Base-by-base conservation (phyloP, 2,888 invertebrate genomes). In the Strigamia transsilvanica region DNA sequence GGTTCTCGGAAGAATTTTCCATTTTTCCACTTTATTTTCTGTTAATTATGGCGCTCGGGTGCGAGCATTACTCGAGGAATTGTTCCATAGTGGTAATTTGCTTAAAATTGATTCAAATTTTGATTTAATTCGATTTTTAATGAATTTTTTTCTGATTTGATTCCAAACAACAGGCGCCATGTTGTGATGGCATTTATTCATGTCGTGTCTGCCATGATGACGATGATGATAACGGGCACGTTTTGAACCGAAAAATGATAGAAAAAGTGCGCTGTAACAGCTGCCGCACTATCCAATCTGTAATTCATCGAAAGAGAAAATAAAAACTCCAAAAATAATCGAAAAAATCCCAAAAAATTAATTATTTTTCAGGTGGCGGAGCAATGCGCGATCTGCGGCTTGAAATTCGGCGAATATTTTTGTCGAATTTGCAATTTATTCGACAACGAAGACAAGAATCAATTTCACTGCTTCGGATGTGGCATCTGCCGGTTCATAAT, bases 161-260 rank as follows among this genome's bases (percentile, higher is more conserved):
- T 18, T 56, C 18, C n/a, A n/a, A n/a, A 4, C 5, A 46, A 46
- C 18, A 66, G 66, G 15, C 27, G 7, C 66, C 66, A 27, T 66
- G 66, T 66, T 66, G 66, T 15, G 92, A 93, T 86, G 94, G 94
- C 88, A 92, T 94, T 12, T 96, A 96, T 88, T 93, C 93, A 84
- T 96, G 96, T 87, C 92, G 96, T 41, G 94, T 96, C 87, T 96
- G 96, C 86, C 96, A 97, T 85, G 95, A 97, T 88, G 95, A 96
- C 86, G 93, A 87, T 51, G 96, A 96, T 87, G 91, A 92, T 83
- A 96, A 96, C 87, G 92, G 93, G 84, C 92, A 96, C 84, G 7
- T 34, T 34, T 34, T 34, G 34, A 34, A 34, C 34, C 34, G 34
- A 7, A 34, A 34, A 34, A 7, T 7, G 92, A 93, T 66, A 23